Base-by-base conservation (phyloP, 2,113 vertebrate genomes). In the Embiotoca jacksoni region DNA sequence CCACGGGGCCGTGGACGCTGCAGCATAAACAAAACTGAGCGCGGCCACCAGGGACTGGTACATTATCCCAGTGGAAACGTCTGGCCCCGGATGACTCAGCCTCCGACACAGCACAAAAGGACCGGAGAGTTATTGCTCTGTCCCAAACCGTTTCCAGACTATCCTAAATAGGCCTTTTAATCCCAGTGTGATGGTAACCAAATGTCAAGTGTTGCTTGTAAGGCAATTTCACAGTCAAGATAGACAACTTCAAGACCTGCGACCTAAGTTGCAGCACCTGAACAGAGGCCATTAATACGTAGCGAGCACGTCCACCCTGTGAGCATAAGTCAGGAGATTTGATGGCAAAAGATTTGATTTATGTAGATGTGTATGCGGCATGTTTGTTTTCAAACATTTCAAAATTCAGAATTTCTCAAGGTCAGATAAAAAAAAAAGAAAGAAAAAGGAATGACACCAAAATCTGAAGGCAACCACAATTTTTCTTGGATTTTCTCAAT, bases 121-220 rank as follows among this genome's bases (percentile, higher is more conserved):
- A 60, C 77, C 63, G 85, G 85, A 91, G 84, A 85, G 88, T 92
- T 82, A 77, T 81, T 64, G 72, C 55, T 84, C 64, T 64, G 75
- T 90, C 88, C 87, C 83, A 91, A 91, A 90, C 87, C 69, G 81
- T 93, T 92, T 93, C 91, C 89, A 94, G 91, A 94, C 92, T 81
- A 88, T 91, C 89, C 70, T 91, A 92, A 94, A 92, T 81, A 91
- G 88, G 78, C 76, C 85, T 60, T 67, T 84, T 90, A 85, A 86
- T 81, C 76, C 70, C 67, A 61, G 85, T 86, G 87, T 88, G 88
- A 93, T 92, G 92, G 84, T 80, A 90, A 92, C 89, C 89, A 92
- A 93, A 93, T 91, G 86, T 85, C 70, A 65, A 86, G 78, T 85
- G 75, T 71, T 2, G 46, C 68, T 56, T 66, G 46, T 83, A 61